Conservation (phyloP, 2,113 vertebrate species). For the Meleagris gallopavo region DNA sequence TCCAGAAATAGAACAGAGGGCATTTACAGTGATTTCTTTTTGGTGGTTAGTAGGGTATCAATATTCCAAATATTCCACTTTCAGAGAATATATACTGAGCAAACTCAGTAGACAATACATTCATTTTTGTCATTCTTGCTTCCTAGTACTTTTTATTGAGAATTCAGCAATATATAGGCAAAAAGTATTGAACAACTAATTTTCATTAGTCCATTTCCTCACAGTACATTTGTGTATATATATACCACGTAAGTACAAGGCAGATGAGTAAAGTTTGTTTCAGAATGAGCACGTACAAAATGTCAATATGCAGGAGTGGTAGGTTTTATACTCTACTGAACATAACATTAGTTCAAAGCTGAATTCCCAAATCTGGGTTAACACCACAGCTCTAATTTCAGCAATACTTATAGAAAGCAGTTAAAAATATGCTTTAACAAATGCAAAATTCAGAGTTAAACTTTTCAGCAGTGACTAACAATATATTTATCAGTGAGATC, state of each 20-base stretch:
- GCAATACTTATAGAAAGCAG: background rate
- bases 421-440: background rate
- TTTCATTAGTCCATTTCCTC: background rate
- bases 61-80: conserved; percentile 8
- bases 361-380: background rate
- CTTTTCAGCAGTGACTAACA: background rate
- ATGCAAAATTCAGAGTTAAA: background rate
- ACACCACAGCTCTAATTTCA: background rate
- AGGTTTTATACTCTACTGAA: background rate
- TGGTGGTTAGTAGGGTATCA: background rate
- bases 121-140: background rate
- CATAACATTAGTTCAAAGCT: background rate
- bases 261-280: background rate
- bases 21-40: background rate
- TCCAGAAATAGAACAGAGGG: conserved; percentile 37
- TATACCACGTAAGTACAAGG: background rate
- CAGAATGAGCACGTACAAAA: background rate
- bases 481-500: background rate
- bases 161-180: background rate
- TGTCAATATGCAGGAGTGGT: background rate
- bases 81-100: background rate
- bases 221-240: background rate
- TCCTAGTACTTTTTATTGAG: background rate
- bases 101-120: background rate
- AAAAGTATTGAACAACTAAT: background rate